Conservation (phyloP, 2,797 vertebrate species). For the Natrix natrix region DNA sequence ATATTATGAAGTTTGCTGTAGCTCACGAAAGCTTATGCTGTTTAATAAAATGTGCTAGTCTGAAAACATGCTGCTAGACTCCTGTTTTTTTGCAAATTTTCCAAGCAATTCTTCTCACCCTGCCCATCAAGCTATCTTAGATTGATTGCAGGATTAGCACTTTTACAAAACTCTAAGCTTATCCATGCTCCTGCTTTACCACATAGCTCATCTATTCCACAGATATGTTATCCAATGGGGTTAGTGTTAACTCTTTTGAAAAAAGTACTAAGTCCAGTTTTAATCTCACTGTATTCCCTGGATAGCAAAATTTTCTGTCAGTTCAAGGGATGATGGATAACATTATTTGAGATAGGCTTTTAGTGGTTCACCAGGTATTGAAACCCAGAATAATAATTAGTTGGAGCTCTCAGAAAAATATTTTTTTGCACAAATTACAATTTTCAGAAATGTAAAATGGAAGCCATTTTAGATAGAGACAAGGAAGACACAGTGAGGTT, state of each 20-base stretch:
- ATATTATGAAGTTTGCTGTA: neutral
- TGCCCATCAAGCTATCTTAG: neutral
- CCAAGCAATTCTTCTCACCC: neutral
- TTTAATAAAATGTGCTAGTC: neutral
- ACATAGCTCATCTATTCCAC: neutral
- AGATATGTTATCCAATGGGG: neutral
- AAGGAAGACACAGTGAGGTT: neutral
- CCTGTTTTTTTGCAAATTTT: neutral
- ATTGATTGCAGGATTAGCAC: neutral
- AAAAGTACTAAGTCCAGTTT: neutral
- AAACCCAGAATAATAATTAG: neutral
- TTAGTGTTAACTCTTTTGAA: neutral
- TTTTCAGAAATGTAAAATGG: neutral
- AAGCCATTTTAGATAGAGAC: neutral
- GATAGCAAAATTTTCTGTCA: neutral
- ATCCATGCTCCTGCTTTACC: neutral
- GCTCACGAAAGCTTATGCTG: neutral
- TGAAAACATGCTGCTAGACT: neutral
- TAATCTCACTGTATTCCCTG: neutral
- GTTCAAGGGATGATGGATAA: neutral
- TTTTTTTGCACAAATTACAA: neutral
- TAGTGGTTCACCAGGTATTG: neutral
- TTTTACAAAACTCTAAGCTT: neutral
- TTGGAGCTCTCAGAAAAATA: neutral
- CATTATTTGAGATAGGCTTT: neutral